Conservation (phyloP, 1,140 invertebrate species). For the Rhopalosiphum padi region DNA sequence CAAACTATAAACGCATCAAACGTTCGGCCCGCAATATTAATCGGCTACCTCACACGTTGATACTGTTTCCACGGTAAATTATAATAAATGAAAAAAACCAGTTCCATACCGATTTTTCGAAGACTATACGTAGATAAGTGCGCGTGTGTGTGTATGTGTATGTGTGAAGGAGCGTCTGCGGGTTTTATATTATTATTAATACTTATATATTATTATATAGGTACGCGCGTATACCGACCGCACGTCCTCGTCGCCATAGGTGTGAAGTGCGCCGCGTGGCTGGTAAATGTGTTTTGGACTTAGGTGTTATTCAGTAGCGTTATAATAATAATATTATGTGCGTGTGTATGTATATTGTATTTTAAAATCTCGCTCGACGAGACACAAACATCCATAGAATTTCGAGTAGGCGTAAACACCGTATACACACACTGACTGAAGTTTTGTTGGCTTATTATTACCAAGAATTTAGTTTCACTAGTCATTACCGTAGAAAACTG, state of each 20-base stretch:
- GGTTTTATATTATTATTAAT: constrained; percentile 30
- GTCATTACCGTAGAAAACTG: constrained; percentile 40
- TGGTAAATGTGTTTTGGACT: constrained; percentile 52
- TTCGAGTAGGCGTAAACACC: constrained; percentile 54
- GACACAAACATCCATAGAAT: constrained; percentile 49
- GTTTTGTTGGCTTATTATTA: constrained; percentile 43
- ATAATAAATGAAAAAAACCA: not conserved
- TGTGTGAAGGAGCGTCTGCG: constrained; percentile 23
- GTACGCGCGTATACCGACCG: not conserved
- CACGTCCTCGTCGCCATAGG: constrained; percentile 37
- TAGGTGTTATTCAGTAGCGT: constrained; percentile 49
- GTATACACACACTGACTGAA: not conserved
- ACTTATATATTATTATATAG: constrained; percentile 9
- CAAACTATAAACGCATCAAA: not conserved
- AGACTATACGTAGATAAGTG: not conserved
- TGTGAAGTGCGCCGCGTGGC: constrained; percentile 32
- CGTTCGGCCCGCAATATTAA: constrained; percentile 7
- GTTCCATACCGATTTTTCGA: constrained; percentile 32
- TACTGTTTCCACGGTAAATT: constrained; percentile 38
- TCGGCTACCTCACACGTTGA: constrained; percentile 54
- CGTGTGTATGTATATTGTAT: constrained; percentile 6
- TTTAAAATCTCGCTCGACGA: constrained; percentile 39
- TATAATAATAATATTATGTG: not conserved
- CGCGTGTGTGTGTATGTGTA: not conserved
- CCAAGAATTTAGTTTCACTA: constrained; percentile 23